These are phyloP conservation scores for Rhynchopsitta pachyrhyncha DNA, from an alignment of 2,113 vertebrate species.

Conservation along the genomic window DNA sequence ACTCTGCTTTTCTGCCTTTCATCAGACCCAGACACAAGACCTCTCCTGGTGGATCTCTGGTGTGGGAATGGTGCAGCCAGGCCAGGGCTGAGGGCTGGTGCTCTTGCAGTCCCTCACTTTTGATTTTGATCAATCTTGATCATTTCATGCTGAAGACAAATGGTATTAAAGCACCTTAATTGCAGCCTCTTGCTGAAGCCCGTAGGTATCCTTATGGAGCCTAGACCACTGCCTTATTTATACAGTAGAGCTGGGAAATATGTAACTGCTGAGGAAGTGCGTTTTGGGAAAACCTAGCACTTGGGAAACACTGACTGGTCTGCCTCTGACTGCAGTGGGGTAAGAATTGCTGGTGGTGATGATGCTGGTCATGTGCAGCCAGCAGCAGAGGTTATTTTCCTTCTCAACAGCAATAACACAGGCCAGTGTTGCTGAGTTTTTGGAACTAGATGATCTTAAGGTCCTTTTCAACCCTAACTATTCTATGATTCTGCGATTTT, in stretches of 20 bases:
- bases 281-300: background rate
- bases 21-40: fast-evolving
- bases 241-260: background rate
- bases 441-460: too few relatives aligned
- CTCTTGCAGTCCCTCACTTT: background rate
- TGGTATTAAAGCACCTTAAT: too few relatives aligned
- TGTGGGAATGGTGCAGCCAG: fast-evolving
- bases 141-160: background rate
- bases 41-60: fast-evolving
- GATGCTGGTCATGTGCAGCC: background rate
- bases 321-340: background rate
- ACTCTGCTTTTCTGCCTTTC: fast-evolving
- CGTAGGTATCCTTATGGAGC: background rate
- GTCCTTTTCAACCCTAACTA: too few relatives aligned
- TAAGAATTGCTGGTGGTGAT: background rate
- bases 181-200: fast-evolving
- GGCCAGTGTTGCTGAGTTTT: background rate
- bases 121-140: background rate
- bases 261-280: fast-evolving
- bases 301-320: fast-evolving
- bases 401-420: background rate
- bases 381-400: background rate
- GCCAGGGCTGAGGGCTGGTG: background rate
- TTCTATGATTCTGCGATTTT: background rate
- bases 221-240: background rate